Evolutionary conservation across 2,113 vertebrate genomes (phyloP).

Genomic region (Columba livia): DNA sequence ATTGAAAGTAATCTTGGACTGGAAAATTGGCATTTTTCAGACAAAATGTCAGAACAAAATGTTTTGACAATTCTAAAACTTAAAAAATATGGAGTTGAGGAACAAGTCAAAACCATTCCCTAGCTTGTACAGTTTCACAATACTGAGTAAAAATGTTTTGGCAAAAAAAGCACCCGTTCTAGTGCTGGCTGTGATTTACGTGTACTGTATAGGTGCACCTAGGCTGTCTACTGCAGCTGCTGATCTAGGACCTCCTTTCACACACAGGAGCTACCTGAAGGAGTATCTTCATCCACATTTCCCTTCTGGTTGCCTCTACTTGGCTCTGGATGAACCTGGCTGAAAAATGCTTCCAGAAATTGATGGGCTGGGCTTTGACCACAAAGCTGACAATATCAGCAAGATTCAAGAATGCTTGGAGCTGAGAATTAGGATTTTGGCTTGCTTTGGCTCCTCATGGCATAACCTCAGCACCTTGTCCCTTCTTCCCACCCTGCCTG

Average conservation of each 20-base stretch:
- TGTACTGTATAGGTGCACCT: background rate
- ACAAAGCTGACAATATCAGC: background rate
- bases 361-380: background rate
- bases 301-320: background rate
- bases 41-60: slow-evolving; percentile 55
- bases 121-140: background rate
- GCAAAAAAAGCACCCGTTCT: background rate
- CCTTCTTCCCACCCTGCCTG: background rate
- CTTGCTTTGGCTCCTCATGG: background rate
- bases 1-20: background rate
- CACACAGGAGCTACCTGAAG: background rate
- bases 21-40: slow-evolving; percentile 48
- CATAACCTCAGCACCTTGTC: background rate
- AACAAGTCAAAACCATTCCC: background rate
- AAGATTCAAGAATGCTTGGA: background rate
- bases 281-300: background rate
- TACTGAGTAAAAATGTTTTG: background rate
- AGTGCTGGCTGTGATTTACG: background rate
- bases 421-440: background rate
- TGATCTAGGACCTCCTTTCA: background rate
- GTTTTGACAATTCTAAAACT: slow-evolving; percentile 46
- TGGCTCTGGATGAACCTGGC: background rate
- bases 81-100: slow-evolving; percentile 1
- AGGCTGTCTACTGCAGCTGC: background rate
- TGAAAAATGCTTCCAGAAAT: background rate